Percentiles rank a stretch among this genome's conserved stretches.
phyloP scores from a whole-genome alignment of 2,797 vertebrate species.

The Lindbergichthys nudifrons region DNA sequence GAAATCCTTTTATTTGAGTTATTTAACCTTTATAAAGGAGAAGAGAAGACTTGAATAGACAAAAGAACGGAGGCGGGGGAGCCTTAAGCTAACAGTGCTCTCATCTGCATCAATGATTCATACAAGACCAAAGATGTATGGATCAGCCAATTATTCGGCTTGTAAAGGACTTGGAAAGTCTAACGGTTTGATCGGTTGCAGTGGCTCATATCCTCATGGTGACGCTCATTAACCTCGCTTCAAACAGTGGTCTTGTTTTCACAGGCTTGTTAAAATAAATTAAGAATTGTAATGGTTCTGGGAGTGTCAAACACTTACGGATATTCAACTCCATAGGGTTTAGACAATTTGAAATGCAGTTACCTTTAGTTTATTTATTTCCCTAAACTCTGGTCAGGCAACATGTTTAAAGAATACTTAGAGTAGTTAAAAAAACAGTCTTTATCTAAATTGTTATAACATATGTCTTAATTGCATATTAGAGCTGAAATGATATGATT shows the following conservation, averaged over 20 bases:
- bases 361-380: neutral
- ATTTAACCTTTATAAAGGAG: constrained; percentile 42
- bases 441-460: neutral
- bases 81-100: constrained; percentile 13
- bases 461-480: neutral
- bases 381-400: neutral
- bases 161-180: constrained; percentile 42
- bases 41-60: constrained; percentile 15
- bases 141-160: constrained; percentile 61
- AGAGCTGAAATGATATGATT: neutral
- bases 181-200: constrained; percentile 44
- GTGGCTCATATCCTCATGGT: constrained; percentile 29
- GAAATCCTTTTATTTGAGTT: constrained; percentile 25
- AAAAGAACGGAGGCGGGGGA: constrained; percentile 36
- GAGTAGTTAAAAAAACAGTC: neutral
- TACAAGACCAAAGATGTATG: constrained; percentile 44
- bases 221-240: constrained; percentile 54
- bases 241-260: constrained; percentile 14
- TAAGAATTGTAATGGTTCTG: neutral
- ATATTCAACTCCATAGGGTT: neutral
- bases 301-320: neutral
- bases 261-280: constrained; percentile 19
- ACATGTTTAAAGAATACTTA: neutral
- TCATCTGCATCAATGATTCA: constrained; percentile 62
- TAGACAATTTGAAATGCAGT: constrained; percentile 13